These are phyloP conservation scores for Liparis tanakae DNA, from an alignment of 2,797 vertebrate genomes.

Conservation along the genomic window DNA sequence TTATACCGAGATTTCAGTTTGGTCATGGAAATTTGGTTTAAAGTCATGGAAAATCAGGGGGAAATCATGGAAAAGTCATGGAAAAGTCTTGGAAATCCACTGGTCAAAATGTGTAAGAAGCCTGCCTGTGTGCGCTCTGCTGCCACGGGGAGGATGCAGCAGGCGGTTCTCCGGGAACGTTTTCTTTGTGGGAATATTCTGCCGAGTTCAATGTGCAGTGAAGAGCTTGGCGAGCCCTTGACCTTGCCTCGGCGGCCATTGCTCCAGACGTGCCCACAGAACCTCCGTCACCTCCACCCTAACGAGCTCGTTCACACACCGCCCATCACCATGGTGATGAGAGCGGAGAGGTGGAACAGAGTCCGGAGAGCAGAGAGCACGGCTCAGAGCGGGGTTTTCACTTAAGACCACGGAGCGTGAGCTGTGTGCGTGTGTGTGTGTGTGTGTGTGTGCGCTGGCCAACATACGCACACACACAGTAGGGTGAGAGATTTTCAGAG, in stretches of 20 bases:
- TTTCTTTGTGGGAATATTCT: conserved; percentile 52
- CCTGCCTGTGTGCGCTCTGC: no score
- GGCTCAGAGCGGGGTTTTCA: conserved; percentile 12
- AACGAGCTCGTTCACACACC: conserved; percentile 54
- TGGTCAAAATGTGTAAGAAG: no score
- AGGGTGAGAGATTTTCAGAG: conserved; percentile 58
- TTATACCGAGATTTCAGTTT: no score
- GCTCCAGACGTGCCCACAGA: conserved; percentile 60
- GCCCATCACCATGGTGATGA: conserved; percentile 37
- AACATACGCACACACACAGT: conserved; percentile 17
- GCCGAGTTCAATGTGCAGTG: conserved; percentile 66
- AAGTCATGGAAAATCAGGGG: no score
- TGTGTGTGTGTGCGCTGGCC: not conserved
- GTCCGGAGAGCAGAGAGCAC: conserved; percentile 19
- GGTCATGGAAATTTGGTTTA: no score
- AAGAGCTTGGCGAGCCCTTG: conserved; percentile 63
- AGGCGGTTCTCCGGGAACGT: conserved; percentile 15
- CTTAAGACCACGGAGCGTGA: conserved; percentile 18
- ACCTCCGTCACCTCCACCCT: conserved; percentile 53
- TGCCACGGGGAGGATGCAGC: conserved; percentile 19
- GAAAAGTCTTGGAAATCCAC: no score
- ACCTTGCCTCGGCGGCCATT: conserved; percentile 64
- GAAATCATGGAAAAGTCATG: no score
- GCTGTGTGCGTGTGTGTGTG: not conserved
- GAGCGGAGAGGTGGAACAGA: conserved; percentile 41